Base-by-base conservation (phyloP, 1,140 invertebrate genomes). In the Drosophila azteca region DNA sequence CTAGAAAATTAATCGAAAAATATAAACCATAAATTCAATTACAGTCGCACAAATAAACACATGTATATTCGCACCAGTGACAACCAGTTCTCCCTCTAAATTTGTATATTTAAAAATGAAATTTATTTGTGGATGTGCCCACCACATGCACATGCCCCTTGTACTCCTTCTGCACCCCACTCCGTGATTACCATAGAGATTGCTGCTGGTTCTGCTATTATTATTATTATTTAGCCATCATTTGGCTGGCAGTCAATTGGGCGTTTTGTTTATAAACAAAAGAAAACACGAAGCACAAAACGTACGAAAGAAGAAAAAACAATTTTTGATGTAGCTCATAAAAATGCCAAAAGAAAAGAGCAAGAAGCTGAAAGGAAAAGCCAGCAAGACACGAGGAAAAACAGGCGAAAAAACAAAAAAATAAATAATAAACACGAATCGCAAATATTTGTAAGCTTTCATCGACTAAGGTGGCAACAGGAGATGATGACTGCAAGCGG, bases 361-460 rank as follows among this genome's bases (percentile, higher is more conserved):
- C 24, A 31, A 8, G 6, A 31, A 39, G 5, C 13, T 4, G 0
- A 13, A 39, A 13, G 5, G 11, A 39, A 64, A 58, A 41, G 55
- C 7, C 57, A 49, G 45, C 45, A 26, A 59, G 54, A 26, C 41
- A 45, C 45, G 46, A 58, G 20, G 26, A 45, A 46, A 50, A 71
- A 63, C 62, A 54, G 61, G 31, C 26, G 55, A 72, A 77, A 22
- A 46, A 35, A 39, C 11, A 11, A 39, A 35, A 39, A 17, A 11
- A 39, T n/a, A 39, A 74, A 65, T 65, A 75, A 61, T 75, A 75
- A 75, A 75, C 71, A 75, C 71, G 71, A 74, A 75, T 63, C 58
- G 71, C 82, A 81, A 87, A 87, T 85, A 85, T 85, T 84, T 81
- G 63, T 80, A 70, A 79, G 77, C 77, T 80, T 79, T 79, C 78